These are phyloP conservation scores for Elaphurus davidianus DNA, from an alignment of 2,113 vertebrate genomes.

Conservation along the genomic window DNA sequence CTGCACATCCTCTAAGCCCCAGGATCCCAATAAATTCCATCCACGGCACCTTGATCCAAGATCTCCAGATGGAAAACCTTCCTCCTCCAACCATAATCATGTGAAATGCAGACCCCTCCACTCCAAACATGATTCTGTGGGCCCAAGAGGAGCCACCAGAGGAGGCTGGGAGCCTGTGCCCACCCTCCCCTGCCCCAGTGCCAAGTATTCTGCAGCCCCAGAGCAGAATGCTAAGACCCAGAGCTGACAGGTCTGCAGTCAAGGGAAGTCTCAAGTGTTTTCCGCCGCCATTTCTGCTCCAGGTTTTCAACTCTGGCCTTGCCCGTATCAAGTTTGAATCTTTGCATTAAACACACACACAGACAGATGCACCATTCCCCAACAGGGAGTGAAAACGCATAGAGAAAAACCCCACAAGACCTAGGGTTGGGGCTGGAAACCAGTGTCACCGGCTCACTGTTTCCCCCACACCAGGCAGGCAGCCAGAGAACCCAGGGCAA, in stretches of 20 bases:
- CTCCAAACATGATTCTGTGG: background rate
- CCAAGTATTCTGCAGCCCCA: background rate
- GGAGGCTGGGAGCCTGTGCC: background rate
- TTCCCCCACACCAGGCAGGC: slow-evolving; percentile 34
- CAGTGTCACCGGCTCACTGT: background rate
- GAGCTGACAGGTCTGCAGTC: background rate
- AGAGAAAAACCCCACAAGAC: background rate
- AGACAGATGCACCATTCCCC: background rate
- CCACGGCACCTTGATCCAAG: background rate
- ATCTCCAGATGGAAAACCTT: background rate
- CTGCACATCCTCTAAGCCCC: background rate
- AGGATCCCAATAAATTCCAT: background rate
- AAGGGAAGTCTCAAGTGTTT: background rate
- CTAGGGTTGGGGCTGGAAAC: background rate
- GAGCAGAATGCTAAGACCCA: background rate
- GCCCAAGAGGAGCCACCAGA: background rate
- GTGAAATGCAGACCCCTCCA: background rate
- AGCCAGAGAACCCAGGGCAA: slow-evolving; percentile 55
- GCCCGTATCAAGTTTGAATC: background rate
- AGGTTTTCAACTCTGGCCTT: background rate
- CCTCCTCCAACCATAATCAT: background rate
- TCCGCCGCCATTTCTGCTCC: background rate
- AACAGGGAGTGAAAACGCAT: background rate
- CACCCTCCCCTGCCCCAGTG: background rate
- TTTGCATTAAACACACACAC: background rate